phyloP scores from a whole-genome alignment of 1,140 invertebrate genomes.

The Gryon sp. region DNA sequence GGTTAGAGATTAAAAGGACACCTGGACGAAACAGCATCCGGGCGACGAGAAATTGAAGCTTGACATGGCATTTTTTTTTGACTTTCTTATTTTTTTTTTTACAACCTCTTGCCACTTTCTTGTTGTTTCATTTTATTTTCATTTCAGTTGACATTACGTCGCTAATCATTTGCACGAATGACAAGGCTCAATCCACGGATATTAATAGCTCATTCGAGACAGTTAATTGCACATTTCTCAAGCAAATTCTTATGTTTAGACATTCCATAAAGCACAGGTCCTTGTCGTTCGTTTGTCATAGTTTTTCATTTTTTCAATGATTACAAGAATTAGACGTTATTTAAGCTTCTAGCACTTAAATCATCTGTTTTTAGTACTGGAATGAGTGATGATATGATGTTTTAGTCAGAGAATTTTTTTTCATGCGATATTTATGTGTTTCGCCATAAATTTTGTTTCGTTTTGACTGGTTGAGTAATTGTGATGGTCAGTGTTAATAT shows the following conservation, averaged over 20 bases:
- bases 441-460: neutral
- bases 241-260: no score
- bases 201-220: no score
- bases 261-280: no score
- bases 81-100: constrained; percentile 42
- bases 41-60: constrained; percentile 58
- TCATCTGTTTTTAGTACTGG: no score
- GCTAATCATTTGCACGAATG: neutral
- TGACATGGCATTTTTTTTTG: no score
- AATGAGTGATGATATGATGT: no score
- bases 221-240: no score
- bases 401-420: constrained; percentile 11
- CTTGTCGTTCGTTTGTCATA: constrained; percentile 5
- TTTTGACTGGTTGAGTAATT: no score
- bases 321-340: neutral
- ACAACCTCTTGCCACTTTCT: constrained; percentile 48
- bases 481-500: no score
- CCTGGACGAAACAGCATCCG: constrained; percentile 62
- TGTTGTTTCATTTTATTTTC: constrained; percentile 20
- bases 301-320: neutral
- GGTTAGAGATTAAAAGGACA: constrained; percentile 51
- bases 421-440: constrained; percentile 5
- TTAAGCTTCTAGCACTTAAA: no score
- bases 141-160: constrained; percentile 4
- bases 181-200: no score